Conservation (phyloP, 2,113 vertebrate species). For the Nettapus auritus region DNA sequence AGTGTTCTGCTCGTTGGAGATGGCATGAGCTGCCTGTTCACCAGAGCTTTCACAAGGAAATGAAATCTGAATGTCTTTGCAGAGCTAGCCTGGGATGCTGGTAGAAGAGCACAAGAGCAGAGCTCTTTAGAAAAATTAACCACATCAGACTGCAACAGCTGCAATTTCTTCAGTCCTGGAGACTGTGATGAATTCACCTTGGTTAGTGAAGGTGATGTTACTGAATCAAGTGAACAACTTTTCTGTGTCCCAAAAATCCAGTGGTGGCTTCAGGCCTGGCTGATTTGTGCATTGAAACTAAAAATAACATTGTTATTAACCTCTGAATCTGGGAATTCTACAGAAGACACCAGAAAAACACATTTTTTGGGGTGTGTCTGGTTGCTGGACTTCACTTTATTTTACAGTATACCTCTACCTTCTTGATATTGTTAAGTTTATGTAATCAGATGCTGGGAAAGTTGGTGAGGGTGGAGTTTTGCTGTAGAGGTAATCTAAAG, state of each 20-base stretch:
- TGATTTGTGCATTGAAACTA: neutral
- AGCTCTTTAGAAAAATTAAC: neutral
- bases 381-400: neutral
- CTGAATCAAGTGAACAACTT: neutral
- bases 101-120: neutral
- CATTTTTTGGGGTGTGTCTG: neutral
- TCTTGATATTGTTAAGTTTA: neutral
- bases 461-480: neutral
- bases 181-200: neutral
- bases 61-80: neutral
- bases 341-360: neutral
- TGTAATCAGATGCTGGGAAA: neutral
- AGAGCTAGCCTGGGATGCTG: neutral
- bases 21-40: neutral
- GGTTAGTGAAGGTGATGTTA: neutral
- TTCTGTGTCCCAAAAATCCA: neutral
- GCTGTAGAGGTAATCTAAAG: neutral
- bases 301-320: no score
- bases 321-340: neutral
- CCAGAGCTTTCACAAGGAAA: neutral
- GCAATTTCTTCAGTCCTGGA: neutral
- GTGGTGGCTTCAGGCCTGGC: neutral
- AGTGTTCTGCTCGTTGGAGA: neutral
- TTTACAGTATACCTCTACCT: neutral
- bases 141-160: neutral